Percentiles rank a stretch among this genome's conserved stretches.
Evolutionary conservation across 2,113 vertebrate species (phyloP).

Genomic region (Dromiciops gliroides): DNA sequence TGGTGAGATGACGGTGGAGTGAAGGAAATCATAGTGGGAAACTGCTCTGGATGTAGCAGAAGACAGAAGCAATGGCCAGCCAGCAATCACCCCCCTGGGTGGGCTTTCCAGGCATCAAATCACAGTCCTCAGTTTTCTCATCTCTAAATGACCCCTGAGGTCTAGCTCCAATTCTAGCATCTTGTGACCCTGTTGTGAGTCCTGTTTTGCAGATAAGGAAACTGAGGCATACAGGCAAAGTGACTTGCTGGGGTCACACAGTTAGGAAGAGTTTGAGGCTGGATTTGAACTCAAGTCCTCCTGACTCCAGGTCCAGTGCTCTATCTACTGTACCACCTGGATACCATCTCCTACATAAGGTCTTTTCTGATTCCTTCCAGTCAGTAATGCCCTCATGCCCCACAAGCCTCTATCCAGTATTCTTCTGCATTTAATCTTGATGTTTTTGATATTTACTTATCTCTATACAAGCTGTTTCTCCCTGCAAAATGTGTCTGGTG

Average conservation of each 20-base stretch:
- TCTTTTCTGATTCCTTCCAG: no score
- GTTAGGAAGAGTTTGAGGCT: neutral
- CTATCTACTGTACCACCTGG: no score
- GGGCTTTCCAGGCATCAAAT: no score
- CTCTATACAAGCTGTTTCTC: neutral
- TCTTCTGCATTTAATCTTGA: neutral
- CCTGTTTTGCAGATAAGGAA: neutral
- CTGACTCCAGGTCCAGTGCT: neutral
- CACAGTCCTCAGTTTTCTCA: no score
- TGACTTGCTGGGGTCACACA: neutral
- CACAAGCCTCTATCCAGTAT: no score
- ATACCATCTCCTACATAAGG: no score
- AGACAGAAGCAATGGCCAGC: no score
- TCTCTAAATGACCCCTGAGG: no score
- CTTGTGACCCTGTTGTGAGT: no score
- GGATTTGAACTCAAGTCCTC: neutral
- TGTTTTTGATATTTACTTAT: neutral
- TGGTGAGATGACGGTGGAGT: neutral
- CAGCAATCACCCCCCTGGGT: no score
- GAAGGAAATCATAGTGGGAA: neutral
- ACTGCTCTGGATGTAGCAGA: neutral
- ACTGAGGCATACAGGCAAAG: neutral
- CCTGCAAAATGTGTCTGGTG: neutral
- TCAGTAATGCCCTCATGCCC: no score
- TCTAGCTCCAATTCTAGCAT: no score